Evolutionary conservation across 2,113 vertebrate genomes (phyloP), one percentile per base, ranked within the genome.

Genomic region (Phyllopteryx taeniolatus): DNA sequence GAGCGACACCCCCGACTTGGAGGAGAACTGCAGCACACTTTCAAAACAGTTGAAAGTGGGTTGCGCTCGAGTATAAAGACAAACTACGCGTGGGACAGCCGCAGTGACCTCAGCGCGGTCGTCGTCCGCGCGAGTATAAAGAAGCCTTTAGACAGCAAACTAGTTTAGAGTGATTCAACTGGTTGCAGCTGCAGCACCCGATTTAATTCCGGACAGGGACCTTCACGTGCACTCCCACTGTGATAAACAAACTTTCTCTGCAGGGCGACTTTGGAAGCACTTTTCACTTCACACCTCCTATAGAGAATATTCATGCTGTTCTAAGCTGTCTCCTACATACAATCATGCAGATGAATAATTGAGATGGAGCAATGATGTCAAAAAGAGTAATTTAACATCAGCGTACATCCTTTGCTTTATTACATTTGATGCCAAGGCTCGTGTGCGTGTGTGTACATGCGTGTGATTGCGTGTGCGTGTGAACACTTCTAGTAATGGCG

Each of bases 371-470:
- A 87, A 85, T 85, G 67, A 69, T 53, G 63, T 84, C 83, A 83
- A 74, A 85, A 87, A 81, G 83, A 83, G 78, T 89, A 86, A 90
- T 91, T 90, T 88, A 83, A 69, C 77, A 66, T 79, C 78, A 87
- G 70, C 54, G 80, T 89, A 87, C 88, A 89, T 86, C 81, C 83
- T 81, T 82, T 88, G 79, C 83, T 90, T 91, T 91, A 88, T 90
- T 88, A 88, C 84, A 83, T 88, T 79, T 85, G 85, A 89, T 87
- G 74, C 82, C 43, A 27, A 14, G n/a, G 43, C 43, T 33, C 61
- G 35, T 19, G 19, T 31, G 35, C 27, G 12, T 47, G 64, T 27
- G 43, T 10, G 27, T 33, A 33, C 10, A 13, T 31, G 20, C 56
- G 31, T 68, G 77, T 86, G 81, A n/a, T 17, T 54, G 83, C 79